Evolutionary conservation across 2,797 vertebrate genomes (phyloP).

Genomic region (Sebastes wilsoni): DNA sequence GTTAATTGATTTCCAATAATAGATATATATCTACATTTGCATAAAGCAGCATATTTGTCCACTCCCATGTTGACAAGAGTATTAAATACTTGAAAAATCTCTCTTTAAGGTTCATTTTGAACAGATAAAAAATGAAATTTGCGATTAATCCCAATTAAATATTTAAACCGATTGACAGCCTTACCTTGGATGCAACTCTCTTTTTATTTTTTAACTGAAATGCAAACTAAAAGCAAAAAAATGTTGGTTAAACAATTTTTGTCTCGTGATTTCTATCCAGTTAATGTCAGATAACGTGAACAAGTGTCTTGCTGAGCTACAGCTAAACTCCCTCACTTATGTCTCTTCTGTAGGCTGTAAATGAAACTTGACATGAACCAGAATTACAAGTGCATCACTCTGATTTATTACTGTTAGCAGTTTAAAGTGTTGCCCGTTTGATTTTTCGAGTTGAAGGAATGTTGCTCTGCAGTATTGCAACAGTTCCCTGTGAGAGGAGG

Average conservation of each 20-base stretch:
- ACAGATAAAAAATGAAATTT: no score
- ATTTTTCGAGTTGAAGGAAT: background rate
- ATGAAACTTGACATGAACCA: slow-evolving; percentile 1
- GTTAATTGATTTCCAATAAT: no score
- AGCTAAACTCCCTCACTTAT: background rate
- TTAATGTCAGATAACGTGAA: background rate
- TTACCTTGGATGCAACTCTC: no score
- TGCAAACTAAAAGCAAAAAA: background rate
- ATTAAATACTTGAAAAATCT: no score
- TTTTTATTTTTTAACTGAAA: background rate
- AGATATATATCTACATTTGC: no score
- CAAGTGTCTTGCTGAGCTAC: background rate
- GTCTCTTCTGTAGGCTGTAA: background rate
- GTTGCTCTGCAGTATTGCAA: background rate
- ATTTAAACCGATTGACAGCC: no score
- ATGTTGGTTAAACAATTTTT: background rate
- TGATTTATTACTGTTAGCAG: slow-evolving; percentile 23
- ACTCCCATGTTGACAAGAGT: no score
- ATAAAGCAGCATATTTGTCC: no score
- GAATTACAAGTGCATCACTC: background rate
- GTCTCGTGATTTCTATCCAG: no score
- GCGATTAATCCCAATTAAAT: no score
- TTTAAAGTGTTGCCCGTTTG: background rate
- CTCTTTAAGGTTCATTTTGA: no score
- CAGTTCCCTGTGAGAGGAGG: background rate